Base-by-base conservation (phyloP, 2,797 vertebrate genomes). In the Varecia variegata region DNA sequence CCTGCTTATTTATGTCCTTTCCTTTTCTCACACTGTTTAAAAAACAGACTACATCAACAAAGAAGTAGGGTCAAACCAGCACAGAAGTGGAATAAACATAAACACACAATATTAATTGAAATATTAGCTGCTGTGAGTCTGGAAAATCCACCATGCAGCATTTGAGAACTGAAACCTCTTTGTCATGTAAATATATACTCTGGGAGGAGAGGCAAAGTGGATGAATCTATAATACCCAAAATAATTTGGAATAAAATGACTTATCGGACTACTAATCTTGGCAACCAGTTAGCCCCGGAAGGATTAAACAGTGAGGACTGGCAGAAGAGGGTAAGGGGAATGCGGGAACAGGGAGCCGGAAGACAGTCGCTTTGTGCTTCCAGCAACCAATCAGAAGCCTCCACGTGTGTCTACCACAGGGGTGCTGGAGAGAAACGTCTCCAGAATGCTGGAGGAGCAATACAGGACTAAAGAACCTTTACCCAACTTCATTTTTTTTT, bases 381-480 rank as follows among this genome's bases (percentile, higher is more conserved):
- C 30, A 73, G 73, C n/a, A 58, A 27, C 12, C 74, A 38, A 73
- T 17, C 11, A 2, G 47, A 45, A 25, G 70, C 83, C 5, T 43
- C 3, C 0, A 21, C 7, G 7, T 0, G 4, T 5, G 4, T 30
- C 35, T 35, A 38, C 14, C 15, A 21, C 25, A 13, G 7, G 27
- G 18, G 0, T 15, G 3, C 0, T 0, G 2, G 1, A 23, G 1
- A 32, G 47, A 6, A 6, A 32, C 21, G 32, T 12, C 27, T 6
- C 6, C 17, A 9, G 30, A 67, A 58, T 0, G 7, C 4, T 7
- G 2, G 23, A 35, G 9, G 25, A 84, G 40, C 1, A 73, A 5
- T 5, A 23, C 12, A 52, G 30, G 56, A 21, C 15, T 12, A 45
- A 20, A 10, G 25, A 85, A 32, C 17, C 2, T 43, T n/a, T 32